Conservation (phyloP, 2,888 invertebrate species). For the Scelioninae gen. 1 region DNA sequence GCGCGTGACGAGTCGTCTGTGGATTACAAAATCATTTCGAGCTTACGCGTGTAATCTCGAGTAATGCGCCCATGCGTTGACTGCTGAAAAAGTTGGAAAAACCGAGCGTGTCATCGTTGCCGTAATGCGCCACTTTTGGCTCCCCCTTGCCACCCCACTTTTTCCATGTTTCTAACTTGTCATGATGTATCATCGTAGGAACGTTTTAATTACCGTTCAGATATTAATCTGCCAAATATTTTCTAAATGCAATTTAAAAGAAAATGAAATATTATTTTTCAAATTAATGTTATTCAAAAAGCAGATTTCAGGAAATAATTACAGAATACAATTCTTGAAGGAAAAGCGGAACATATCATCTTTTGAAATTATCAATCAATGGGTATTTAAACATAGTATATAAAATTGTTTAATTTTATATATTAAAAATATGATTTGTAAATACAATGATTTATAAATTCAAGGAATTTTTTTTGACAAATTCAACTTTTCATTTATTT, state of each 20-base stretch:
- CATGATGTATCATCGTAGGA: constrained; percentile 33
- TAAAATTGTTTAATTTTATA: too few species aligned
- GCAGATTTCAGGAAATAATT: not conserved
- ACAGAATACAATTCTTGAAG: too few species aligned
- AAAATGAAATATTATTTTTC: constrained; percentile 36
- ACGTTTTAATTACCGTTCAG: constrained; percentile 50
- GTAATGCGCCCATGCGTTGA: constrained; percentile 69
- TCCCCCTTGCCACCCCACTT: not conserved
- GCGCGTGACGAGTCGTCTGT: constrained; percentile 65
- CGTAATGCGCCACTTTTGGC: constrained; percentile 54
- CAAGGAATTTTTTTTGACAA: too few species aligned
- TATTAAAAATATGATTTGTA: too few species aligned
- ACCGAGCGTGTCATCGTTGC: constrained; percentile 48
- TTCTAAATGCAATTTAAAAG: constrained; percentile 12
- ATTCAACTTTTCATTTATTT: too few species aligned
- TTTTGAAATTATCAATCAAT: too few species aligned
- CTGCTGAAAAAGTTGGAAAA: constrained; percentile 65
- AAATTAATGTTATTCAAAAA: not conserved
- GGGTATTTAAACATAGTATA: too few species aligned
- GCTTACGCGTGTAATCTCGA: constrained; percentile 71
- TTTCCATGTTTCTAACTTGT: constrained; percentile 11
- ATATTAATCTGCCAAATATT: constrained; percentile 53
- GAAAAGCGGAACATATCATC: too few species aligned
- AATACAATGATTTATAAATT: too few species aligned
- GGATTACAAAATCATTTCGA: constrained; percentile 72